A percentile compares a stretch with the other conserved stretches of the same genome.
Conservation (phyloP, 2,888 invertebrate genomes). For the Spicauda simplicius region DNA sequence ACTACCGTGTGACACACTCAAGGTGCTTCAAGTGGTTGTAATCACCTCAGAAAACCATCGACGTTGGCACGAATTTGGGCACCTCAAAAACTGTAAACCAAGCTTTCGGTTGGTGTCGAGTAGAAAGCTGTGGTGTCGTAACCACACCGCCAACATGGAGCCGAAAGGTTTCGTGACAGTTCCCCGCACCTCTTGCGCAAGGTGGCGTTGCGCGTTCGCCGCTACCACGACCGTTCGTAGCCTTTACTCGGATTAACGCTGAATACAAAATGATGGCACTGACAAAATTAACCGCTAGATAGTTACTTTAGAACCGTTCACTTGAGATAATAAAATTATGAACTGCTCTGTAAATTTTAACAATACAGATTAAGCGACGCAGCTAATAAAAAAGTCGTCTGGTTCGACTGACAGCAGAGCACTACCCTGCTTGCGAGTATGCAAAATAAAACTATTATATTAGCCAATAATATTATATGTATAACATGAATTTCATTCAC, state of each 20-base stretch:
- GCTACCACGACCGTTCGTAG: constrained; percentile 50
- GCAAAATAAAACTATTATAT: too few relatives aligned
- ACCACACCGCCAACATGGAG: constrained; percentile 58
- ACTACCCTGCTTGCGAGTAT: too few relatives aligned
- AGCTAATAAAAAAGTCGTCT: too few relatives aligned
- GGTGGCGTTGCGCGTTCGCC: constrained; percentile 55
- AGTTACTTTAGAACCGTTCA: constrained; percentile 2
- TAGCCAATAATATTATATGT: too few relatives aligned
- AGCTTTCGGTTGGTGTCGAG: constrained; percentile 54
- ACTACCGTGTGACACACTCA: background rate
- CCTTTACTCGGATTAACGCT: constrained; percentile 50
- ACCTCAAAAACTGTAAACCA: constrained; percentile 48
- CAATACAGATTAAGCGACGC: too few relatives aligned
- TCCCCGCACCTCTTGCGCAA: constrained; percentile 69
- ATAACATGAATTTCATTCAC: too few relatives aligned
- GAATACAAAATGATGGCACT: constrained; percentile 48
- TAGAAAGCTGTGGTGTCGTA: constrained; percentile 76
- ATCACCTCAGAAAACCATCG: constrained; percentile 27
- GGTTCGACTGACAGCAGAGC: too few relatives aligned
- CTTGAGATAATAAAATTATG: background rate
- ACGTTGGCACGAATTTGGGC: background rate
- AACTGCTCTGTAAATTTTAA: background rate
- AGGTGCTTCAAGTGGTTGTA: constrained; percentile 36
- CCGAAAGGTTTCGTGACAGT: constrained; percentile 75
- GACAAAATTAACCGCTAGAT: constrained; percentile 17